These are phyloP conservation scores for Takifugu ocellatus DNA, from an alignment of 2,797 vertebrate species.

Conservation along the genomic window DNA sequence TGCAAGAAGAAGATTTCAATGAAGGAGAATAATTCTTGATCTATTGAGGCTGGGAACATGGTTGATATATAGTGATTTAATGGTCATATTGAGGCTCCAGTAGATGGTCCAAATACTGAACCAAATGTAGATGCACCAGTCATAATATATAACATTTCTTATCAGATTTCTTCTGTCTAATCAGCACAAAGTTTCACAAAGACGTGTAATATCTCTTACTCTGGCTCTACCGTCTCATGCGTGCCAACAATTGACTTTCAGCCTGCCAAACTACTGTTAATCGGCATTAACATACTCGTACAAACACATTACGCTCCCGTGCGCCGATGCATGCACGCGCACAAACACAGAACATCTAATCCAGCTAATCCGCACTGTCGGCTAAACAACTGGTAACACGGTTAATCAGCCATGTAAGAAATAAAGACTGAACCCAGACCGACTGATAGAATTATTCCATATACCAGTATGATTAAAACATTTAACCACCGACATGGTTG, in stretches of 20 bases:
- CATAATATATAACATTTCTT: too few relatives aligned
- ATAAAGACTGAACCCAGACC: constrained; percentile 68
- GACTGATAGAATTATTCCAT: constrained; percentile 74
- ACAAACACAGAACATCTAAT: constrained; percentile 57
- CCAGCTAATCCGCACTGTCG: constrained; percentile 63
- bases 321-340: constrained; percentile 28
- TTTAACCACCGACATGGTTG: constrained; percentile 61
- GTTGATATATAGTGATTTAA: not conserved
- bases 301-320: constrained; percentile 18
- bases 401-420: constrained; percentile 71
- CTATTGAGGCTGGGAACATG: too few relatives aligned
- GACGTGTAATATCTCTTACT: constrained; percentile 12
- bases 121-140: too few relatives aligned
- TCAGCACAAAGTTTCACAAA: too few relatives aligned
- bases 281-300: constrained; percentile 30
- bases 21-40: too few relatives aligned
- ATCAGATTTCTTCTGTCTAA: too few relatives aligned
- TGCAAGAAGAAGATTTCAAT: too few relatives aligned
- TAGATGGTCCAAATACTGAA: too few relatives aligned
- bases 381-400: constrained; percentile 66
- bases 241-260: constrained; percentile 53
- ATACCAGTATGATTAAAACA: constrained; percentile 70
- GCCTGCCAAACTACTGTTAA: constrained; percentile 50
- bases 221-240: constrained; percentile 15
- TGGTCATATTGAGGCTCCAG: constrained; percentile 2